Conservation (phyloP, 2,797 vertebrate genomes). For the Anas georgica region DNA sequence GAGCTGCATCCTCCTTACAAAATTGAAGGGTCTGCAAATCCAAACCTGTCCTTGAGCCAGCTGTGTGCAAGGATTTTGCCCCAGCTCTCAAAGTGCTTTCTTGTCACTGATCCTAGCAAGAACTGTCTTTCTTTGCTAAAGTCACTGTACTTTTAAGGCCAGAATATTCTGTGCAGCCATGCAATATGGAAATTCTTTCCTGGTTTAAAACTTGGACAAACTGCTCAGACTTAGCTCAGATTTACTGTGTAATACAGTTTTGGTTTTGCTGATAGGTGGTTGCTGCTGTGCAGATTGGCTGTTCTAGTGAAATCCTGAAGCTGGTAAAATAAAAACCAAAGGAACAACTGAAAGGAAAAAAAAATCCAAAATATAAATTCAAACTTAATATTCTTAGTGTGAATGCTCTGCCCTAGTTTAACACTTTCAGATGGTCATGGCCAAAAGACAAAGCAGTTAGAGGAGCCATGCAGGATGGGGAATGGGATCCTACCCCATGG, state of each 20-base stretch:
- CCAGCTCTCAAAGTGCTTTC: not conserved
- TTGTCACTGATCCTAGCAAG: not conserved
- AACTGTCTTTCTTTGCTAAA: not conserved
- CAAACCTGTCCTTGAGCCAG: not conserved
- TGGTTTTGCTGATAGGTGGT: not conserved
- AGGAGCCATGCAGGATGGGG: fast-evolving
- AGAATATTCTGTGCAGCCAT: not conserved
- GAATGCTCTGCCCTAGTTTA: not conserved
- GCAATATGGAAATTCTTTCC: not conserved
- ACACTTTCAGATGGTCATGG: not conserved
- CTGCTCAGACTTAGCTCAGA: not conserved
- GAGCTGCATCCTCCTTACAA: not conserved
- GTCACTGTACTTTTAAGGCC: not conserved
- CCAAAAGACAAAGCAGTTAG: not conserved
- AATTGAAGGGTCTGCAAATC: not conserved
- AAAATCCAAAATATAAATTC: not conserved
- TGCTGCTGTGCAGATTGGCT: not conserved
- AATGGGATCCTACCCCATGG: not conserved
- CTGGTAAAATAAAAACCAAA: not conserved
- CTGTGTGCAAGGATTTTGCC: not conserved
- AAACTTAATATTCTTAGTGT: not conserved
- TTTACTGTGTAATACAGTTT: not conserved
- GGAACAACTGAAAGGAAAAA: not conserved
- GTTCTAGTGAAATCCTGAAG: not conserved
- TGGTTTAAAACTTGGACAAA: not conserved